phyloP scores from a whole-genome alignment of 2,113 vertebrate genomes.

The Bufo bufo region DNA sequence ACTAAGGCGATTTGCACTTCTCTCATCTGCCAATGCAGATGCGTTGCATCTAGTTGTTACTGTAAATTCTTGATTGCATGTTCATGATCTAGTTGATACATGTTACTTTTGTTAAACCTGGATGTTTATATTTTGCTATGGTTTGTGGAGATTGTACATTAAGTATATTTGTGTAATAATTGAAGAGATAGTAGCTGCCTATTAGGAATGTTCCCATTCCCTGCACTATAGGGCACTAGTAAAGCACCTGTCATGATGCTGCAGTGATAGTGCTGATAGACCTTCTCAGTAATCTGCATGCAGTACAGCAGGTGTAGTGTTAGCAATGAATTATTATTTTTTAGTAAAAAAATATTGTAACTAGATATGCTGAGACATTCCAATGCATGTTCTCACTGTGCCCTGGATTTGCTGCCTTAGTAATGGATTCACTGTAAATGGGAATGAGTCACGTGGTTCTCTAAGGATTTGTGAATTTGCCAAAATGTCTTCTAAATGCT shows the following conservation, averaged over 20 bases:
- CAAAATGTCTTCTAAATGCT: background rate
- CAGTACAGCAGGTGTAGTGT: background rate
- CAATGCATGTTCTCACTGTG: slow-evolving; percentile 23
- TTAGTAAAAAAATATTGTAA: slow-evolving; percentile 4
- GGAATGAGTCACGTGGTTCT: background rate
- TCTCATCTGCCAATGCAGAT: background rate
- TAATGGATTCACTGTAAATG: background rate
- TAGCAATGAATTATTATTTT: background rate
- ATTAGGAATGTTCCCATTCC: background rate
- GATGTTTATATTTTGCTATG: slow-evolving; percentile 52
- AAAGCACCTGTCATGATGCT: slow-evolving; percentile 16
- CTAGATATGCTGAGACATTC: background rate
- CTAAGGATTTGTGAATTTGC: background rate
- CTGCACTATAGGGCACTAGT: slow-evolving; percentile 32
- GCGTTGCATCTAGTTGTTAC: background rate
- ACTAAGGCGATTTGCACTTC: background rate
- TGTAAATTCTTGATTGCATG: slow-evolving; percentile 27
- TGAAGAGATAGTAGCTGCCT: slow-evolving; percentile 2
- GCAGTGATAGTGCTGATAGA: slow-evolving; percentile 21
- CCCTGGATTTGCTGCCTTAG: slow-evolving; percentile 51
- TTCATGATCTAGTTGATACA: slow-evolving; percentile 2
- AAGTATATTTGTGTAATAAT: slow-evolving; percentile 36
- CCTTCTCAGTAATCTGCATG: background rate
- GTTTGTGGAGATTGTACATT: slow-evolving; percentile 45
- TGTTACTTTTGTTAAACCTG: slow-evolving; percentile 40